These are phyloP conservation scores for Campoletis raptor DNA, from an alignment of 2,888 invertebrate genomes.

Conservation along the genomic window DNA sequence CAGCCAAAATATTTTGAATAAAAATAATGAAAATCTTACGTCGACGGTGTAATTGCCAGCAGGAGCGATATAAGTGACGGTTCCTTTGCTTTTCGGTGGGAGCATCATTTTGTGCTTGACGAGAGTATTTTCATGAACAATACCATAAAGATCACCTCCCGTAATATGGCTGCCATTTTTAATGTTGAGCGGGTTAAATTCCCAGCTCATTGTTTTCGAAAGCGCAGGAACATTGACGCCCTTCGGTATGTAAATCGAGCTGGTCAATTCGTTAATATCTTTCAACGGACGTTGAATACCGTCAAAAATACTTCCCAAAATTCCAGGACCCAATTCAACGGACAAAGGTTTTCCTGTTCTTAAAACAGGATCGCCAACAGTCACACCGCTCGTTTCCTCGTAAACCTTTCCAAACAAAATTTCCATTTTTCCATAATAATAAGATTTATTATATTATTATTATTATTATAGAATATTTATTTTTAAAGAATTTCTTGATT, in stretches of 20 bases:
- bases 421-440: not conserved
- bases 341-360: slow-evolving; percentile 99
- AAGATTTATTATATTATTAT: not conserved
- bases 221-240: slow-evolving; percentile 98
- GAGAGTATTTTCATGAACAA: slow-evolving; percentile 98
- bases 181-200: slow-evolving; percentile 94
- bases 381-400: slow-evolving; percentile 98
- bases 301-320: slow-evolving; percentile 99
- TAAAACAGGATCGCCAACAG: slow-evolving; percentile 99
- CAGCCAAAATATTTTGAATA: no score
- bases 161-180: slow-evolving; percentile 99
- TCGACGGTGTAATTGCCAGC: slow-evolving; percentile 97
- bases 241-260: slow-evolving; percentile 99
- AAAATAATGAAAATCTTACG: no score
- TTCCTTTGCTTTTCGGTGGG: slow-evolving; percentile 97
- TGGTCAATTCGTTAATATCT: slow-evolving; percentile 97
- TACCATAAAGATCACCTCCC: slow-evolving; percentile 98
- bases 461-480: no score
- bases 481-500: no score
- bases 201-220: slow-evolving; percentile 94
- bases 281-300: slow-evolving; percentile 99
- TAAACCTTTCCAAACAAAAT: slow-evolving; percentile 88
- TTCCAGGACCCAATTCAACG: slow-evolving; percentile 99
- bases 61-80: slow-evolving; percentile 97
- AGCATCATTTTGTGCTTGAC: slow-evolving; percentile 99